phyloP scores from a whole-genome alignment of 2,888 invertebrate species.

The Oligia strigilis region DNA sequence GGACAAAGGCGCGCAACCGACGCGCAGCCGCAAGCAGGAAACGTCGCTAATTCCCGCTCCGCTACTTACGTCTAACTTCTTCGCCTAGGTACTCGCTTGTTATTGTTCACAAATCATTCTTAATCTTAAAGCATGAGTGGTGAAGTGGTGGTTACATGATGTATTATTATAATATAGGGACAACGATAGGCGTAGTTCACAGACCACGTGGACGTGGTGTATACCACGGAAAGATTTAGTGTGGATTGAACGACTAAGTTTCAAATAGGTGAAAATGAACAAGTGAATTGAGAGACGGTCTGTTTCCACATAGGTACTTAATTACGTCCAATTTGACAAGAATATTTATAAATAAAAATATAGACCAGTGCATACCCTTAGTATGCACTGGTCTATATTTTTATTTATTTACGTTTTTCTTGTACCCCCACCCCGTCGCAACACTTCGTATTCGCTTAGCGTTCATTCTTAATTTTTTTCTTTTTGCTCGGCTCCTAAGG shows the following conservation, averaged over 20 bases:
- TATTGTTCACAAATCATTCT: slow-evolving; percentile 60
- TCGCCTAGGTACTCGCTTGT: slow-evolving; percentile 52
- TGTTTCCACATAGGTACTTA: not conserved
- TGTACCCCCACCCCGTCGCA: no score
- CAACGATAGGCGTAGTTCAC: not conserved
- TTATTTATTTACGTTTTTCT: no score
- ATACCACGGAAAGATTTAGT: no score
- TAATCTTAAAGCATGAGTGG: slow-evolving; percentile 26
- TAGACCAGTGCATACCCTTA: no score
- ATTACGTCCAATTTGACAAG: not conserved
- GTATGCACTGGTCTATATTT: no score
- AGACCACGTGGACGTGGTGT: not conserved
- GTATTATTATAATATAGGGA: not conserved
- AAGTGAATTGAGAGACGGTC: not conserved
- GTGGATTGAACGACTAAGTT: not conserved
- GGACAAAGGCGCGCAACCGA: slow-evolving; percentile 62
- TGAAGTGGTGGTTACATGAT: slow-evolving; percentile 6
- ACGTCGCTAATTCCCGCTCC: slow-evolving; percentile 65
- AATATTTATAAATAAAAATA: not conserved
- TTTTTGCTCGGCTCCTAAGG: no score
- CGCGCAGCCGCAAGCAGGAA: slow-evolving; percentile 63
- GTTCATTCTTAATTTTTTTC: no score
- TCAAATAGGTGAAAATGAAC: not conserved
- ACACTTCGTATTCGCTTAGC: no score
- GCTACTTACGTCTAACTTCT: slow-evolving; percentile 62